phyloP scores from a whole-genome alignment of 2,888 invertebrate species.

The Drosophila pseudotalamancana region DNA sequence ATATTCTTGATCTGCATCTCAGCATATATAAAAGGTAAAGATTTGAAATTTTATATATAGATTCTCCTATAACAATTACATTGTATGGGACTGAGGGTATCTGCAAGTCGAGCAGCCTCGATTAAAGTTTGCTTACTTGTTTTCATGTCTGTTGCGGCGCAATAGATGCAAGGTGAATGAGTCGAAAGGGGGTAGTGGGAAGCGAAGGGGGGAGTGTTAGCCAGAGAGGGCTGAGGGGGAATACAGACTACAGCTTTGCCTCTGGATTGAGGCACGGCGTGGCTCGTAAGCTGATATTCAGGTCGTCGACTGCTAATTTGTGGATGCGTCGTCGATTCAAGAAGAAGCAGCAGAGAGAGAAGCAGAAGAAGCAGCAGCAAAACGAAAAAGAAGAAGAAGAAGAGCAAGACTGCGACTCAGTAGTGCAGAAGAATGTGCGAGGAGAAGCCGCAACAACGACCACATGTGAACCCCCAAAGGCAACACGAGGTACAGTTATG shows the following conservation, averaged over 20 bases:
- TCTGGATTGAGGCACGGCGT: constrained; percentile 40
- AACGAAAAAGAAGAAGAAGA: not conserved
- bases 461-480: constrained; percentile 26
- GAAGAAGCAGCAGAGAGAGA: constrained; percentile 1
- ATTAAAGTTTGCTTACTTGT: too few species aligned
- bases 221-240: not conserved
- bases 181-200: not conserved
- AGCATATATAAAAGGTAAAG: too few species aligned
- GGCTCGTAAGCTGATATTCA: constrained; percentile 78
- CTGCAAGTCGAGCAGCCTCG: too few species aligned
- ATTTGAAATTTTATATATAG: too few species aligned
- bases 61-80: too few species aligned
- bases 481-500: constrained; percentile 60
- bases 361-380: constrained; percentile 13
- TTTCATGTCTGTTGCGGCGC: constrained; percentile 48
- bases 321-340: constrained; percentile 48
- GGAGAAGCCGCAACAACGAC: constrained; percentile 66
- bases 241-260: constrained; percentile 32
- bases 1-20: too few species aligned
- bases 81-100: too few species aligned
- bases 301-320: constrained; percentile 79
- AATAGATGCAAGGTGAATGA: constrained; percentile 36
- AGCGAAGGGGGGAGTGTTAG: not conserved
- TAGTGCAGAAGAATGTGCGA: constrained; percentile 42
- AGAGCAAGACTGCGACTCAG: constrained; percentile 25